These are phyloP conservation scores for Ardeotis arabs DNA, from an alignment of 2,113 vertebrate species.

Conservation along the genomic window DNA sequence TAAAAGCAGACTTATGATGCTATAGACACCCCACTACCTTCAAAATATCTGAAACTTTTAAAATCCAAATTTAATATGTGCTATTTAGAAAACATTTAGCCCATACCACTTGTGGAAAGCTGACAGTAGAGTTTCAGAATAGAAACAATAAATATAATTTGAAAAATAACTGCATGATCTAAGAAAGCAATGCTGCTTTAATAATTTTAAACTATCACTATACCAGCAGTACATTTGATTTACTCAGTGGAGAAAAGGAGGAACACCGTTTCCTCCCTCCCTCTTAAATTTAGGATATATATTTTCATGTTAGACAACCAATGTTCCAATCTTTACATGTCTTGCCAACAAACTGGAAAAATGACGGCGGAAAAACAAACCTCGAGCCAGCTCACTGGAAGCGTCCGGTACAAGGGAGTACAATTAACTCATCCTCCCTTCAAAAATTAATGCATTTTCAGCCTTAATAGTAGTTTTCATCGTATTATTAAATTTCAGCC, in stretches of 20 bases:
- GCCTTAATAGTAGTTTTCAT: rapidly evolving
- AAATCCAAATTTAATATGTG: background rate
- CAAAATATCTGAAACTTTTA: background rate
- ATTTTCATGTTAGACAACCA: rapidly evolving
- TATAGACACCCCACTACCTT: rapidly evolving
- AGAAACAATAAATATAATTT: background rate
- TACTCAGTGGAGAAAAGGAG: background rate
- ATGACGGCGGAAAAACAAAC: background rate
- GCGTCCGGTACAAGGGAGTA: rapidly evolving
- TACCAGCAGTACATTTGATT: background rate
- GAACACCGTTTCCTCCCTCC: background rate
- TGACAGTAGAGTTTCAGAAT: background rate
- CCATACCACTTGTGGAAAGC: rapidly evolving
- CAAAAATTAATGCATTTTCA: rapidly evolving
- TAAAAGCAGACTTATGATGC: background rate
- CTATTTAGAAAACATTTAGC: background rate
- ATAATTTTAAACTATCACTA: background rate
- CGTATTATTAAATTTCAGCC: rapidly evolving
- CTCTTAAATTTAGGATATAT: too few relatives aligned
- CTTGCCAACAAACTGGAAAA: rapidly evolving
- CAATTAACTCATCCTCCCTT: background rate
- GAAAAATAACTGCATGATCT: background rate
- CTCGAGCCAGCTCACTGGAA: background rate
- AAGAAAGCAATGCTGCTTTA: background rate
- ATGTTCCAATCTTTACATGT: rapidly evolving